phyloP scores from a whole-genome alignment of 1,140 invertebrate species.

The Camponotus floridanus region DNA sequence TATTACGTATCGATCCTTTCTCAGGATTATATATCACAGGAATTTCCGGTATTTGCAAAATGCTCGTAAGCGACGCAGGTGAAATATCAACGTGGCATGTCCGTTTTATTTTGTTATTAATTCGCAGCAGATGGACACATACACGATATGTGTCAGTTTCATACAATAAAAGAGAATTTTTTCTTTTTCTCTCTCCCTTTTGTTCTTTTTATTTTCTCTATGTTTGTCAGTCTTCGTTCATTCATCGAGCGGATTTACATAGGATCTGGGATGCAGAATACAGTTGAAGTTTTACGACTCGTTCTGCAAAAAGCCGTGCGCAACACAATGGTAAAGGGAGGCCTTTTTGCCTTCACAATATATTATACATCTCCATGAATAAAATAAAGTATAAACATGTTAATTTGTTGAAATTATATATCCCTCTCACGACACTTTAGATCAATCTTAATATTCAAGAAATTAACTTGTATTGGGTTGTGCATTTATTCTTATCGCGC shows the following conservation, averaged over 20 bases:
- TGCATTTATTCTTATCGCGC: not conserved
- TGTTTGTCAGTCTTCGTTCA: not conserved
- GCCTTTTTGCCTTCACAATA: not conserved
- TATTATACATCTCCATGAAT: not conserved
- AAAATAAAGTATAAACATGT: not conserved
- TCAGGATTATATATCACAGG: constrained; percentile 57
- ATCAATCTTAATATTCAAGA: not conserved
- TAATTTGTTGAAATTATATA: constrained; percentile 41
- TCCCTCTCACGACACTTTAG: not conserved
- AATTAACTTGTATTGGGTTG: not conserved
- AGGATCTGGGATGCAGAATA: constrained; percentile 37
- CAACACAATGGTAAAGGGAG: not conserved
- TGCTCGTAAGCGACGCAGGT: not conserved
- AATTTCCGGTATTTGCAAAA: constrained; percentile 11
- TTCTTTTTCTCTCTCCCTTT: too few species aligned
- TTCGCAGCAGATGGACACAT: constrained; percentile 16
- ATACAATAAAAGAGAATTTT: constrained; percentile 23
- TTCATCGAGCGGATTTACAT: constrained; percentile 46
- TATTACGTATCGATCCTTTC: constrained; percentile 24
- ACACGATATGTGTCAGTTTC: constrained; percentile 13
- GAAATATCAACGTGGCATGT: constrained; percentile 19
- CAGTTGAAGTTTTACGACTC: constrained; percentile 49
- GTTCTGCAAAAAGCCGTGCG: constrained; percentile 11
- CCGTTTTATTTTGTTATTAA: constrained; percentile 50
- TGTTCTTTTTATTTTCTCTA: not conserved